Percentiles rank a stretch among this genome's conserved stretches.
phyloP scores from a whole-genome alignment of 2,797 vertebrate species.

The Enteromius afrohamiltoni region DNA sequence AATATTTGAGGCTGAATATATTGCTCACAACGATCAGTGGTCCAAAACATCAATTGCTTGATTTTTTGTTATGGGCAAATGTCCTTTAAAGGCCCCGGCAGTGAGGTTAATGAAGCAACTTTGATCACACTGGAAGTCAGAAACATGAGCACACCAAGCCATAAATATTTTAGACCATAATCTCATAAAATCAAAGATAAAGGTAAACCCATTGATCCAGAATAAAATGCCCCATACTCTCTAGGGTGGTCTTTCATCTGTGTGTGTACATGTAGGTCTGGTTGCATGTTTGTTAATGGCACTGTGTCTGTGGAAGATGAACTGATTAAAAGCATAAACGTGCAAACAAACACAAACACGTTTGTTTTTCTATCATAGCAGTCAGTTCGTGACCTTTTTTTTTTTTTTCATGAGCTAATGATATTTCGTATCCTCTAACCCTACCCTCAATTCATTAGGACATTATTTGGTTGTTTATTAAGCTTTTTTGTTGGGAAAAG shows the following conservation, averaged over 20 bases:
- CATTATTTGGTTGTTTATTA: slow-evolving; percentile 29
- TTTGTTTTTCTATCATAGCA: slow-evolving; percentile 4
- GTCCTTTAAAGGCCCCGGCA: slow-evolving; percentile 17
- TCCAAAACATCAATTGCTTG: slow-evolving; percentile 29
- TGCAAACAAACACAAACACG: background rate
- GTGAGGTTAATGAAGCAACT: slow-evolving; percentile 49
- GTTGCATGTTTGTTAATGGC: background rate
- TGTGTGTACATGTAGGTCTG: background rate
- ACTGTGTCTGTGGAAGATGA: background rate
- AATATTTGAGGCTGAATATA: slow-evolving; percentile 12
- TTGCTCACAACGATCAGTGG: slow-evolving; percentile 6
- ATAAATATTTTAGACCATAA: slow-evolving; percentile 43
- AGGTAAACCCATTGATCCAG: slow-evolving; percentile 35
- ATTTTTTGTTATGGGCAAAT: slow-evolving; percentile 11
- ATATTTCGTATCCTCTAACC: background rate
- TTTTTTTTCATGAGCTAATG: background rate
- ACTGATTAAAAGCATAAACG: slow-evolving; percentile 3
- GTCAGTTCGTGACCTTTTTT: background rate
- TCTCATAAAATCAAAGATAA: slow-evolving; percentile 23
- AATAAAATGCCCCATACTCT: slow-evolving; percentile 20
- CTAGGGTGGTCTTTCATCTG: background rate
- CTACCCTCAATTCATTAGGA: slow-evolving; percentile 8
- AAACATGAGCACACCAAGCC: background rate
- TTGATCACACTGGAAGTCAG: slow-evolving; percentile 43
- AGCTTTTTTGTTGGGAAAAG: slow-evolving; percentile 12